Percentiles rank a stretch among this genome's conserved stretches.
Evolutionary conservation across 2,113 vertebrate genomes (phyloP).

Genomic region (Heterotilapia buettikoferi): DNA sequence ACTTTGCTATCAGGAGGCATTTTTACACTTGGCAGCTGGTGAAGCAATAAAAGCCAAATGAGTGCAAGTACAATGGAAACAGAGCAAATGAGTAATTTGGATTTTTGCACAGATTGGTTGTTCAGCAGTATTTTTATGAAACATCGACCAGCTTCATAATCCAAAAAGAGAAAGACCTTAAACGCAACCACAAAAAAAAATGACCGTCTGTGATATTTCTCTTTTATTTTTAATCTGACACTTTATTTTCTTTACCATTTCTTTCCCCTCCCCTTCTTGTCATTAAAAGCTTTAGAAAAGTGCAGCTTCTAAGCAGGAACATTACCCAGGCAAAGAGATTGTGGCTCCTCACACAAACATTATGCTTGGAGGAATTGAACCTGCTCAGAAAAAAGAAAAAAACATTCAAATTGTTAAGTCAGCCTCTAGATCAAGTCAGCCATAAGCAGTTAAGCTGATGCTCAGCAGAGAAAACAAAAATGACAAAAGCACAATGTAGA

Average conservation of each 20-base stretch:
- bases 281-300: not conserved
- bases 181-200: not conserved
- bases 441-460: constrained; percentile 10
- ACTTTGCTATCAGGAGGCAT: not conserved
- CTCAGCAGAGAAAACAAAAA: not conserved
- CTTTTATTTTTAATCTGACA: not conserved
- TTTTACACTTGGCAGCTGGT: not conserved
- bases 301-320: not conserved
- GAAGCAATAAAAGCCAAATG: not conserved
- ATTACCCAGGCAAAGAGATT: not conserved
- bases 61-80: not conserved
- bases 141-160: not conserved
- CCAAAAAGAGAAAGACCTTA: not conserved
- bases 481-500: constrained; percentile 1
- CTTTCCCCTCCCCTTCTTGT: not conserved
- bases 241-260: not conserved
- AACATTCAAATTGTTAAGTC: not conserved
- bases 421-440: not conserved
- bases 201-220: not conserved
- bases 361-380: not conserved
- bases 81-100: not conserved
- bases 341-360: not conserved
- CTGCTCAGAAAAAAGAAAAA: not conserved
- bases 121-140: not conserved
- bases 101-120: not conserved